phyloP scores from a whole-genome alignment of 2,113 vertebrate genomes.

The Myotis lucifugus region DNA sequence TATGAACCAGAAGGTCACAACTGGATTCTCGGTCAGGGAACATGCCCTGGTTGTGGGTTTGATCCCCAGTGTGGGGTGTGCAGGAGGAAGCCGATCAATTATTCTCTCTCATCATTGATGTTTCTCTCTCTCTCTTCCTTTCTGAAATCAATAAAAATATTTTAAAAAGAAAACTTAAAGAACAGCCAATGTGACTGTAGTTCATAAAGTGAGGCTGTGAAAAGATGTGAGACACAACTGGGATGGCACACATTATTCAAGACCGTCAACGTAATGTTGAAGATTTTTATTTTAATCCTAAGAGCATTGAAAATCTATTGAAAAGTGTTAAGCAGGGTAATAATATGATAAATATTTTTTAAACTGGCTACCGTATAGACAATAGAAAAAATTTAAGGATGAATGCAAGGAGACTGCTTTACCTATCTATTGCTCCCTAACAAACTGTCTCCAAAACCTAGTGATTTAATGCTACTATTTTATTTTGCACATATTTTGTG shows the following conservation, averaged over 20 bases:
- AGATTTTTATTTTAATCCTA: neutral
- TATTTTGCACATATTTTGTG: neutral
- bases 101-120: too few species aligned
- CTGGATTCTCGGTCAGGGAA: too few species aligned
- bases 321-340: neutral
- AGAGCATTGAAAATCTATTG: neutral
- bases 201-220: neutral
- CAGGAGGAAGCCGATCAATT: too few species aligned
- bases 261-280: neutral
- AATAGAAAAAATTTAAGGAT: constrained; percentile 7
- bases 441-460: neutral
- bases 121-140: too few species aligned
- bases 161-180: neutral
- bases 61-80: too few species aligned
- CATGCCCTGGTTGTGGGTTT: too few species aligned
- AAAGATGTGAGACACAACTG: neutral
- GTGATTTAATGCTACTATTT: neutral
- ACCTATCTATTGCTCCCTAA: neutral
- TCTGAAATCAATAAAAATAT: too few species aligned
- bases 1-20: too few species aligned
- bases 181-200: neutral
- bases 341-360: neutral
- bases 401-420: neutral
- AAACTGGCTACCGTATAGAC: neutral
- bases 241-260: neutral